A percentile compares a stretch with the other conserved stretches of the same genome.
Evolutionary conservation across 2,888 invertebrate genomes (phyloP).

Genomic region (Dascillus cervinus): DNA sequence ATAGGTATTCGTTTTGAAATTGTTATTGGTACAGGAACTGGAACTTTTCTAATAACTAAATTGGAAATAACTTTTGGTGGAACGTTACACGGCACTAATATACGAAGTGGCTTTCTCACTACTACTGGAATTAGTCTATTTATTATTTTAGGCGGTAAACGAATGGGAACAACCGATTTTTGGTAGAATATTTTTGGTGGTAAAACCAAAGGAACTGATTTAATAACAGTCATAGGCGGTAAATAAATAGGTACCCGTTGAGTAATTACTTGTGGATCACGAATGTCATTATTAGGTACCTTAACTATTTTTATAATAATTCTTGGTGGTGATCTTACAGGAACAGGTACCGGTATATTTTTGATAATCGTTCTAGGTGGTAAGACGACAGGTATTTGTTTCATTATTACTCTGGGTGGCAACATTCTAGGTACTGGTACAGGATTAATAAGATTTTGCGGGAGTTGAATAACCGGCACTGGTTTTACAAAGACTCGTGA

Average conservation of each 20-base stretch:
- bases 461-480: constrained; percentile 7
- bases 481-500: constrained; percentile 6
- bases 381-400: constrained; percentile 3
- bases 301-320: constrained; percentile 3
- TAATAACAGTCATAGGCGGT: no score
- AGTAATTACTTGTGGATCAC: not conserved
- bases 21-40: constrained; percentile 1
- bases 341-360: constrained; percentile 4
- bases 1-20: constrained; percentile 1
- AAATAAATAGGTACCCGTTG: constrained; percentile 2
- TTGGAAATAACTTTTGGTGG: no score
- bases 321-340: constrained; percentile 2
- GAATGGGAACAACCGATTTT: no score
- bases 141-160: no score
- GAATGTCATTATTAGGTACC: not conserved
- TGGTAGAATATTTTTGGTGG: no score
- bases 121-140: no score
- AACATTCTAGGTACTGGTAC: constrained; percentile 2
- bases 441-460: constrained; percentile 6
- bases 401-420: constrained; percentile 5
- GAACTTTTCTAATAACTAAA: constrained; percentile 6
- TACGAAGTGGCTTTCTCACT: no score
- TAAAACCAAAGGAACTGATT: no score
- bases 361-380: constrained; percentile 7
- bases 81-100: no score